A percentile compares a stretch with the other conserved stretches of the same genome.
Evolutionary conservation across 2,888 invertebrate genomes (phyloP).

Genomic region (Cephus runcator): DNA sequence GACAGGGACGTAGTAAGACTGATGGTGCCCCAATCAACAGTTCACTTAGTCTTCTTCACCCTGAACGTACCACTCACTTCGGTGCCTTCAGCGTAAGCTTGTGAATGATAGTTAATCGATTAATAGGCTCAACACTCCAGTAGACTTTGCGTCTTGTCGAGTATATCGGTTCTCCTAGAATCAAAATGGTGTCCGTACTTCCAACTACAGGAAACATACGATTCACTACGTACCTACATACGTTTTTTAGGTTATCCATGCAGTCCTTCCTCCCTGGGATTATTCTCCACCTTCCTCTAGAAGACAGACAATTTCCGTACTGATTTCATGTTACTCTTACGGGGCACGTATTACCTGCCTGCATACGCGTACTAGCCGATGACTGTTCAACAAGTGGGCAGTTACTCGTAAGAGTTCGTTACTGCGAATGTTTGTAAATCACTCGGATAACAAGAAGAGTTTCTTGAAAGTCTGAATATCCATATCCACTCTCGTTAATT

Average conservation of each 20-base stretch:
- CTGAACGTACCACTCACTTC: not conserved
- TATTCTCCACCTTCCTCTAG: not conserved
- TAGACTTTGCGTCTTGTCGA: not conserved
- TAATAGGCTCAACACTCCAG: not conserved
- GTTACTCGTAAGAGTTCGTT: not conserved
- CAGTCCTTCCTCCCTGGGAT: not conserved
- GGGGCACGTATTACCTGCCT: not conserved
- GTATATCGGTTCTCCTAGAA: not conserved
- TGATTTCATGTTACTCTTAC: not conserved
- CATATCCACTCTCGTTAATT: not conserved
- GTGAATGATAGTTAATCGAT: not conserved
- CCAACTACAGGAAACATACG: not conserved
- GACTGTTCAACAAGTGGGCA: conserved; percentile 18
- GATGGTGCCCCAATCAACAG: not conserved
- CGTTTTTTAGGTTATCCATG: not conserved
- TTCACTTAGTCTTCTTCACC: not conserved
- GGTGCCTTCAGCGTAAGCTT: not conserved
- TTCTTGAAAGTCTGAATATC: not conserved
- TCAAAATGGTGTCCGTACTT: not conserved
- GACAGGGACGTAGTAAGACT: not conserved
- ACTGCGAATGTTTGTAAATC: not conserved
- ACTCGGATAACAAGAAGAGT: not conserved
- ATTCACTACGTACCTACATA: not conserved
- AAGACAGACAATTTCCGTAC: not conserved
- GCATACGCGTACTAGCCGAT: not conserved